Conservation (phyloP, 2,113 vertebrate genomes). For the Oreochromis niloticus region DNA sequence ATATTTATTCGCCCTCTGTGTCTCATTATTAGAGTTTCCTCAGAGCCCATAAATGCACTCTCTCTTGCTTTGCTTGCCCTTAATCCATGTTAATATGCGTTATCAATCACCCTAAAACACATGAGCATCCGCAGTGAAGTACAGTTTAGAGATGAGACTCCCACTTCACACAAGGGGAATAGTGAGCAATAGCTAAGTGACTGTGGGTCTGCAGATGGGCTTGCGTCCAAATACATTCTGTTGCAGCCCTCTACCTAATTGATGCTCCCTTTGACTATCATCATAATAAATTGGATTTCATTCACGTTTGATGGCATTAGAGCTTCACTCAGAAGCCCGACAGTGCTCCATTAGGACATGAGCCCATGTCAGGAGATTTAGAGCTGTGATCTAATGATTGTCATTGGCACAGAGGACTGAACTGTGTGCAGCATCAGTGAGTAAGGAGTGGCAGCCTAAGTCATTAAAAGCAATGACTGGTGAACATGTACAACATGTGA, state of each 20-base stretch:
- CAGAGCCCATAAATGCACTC: neutral
- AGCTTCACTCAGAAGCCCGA: constrained; percentile 9
- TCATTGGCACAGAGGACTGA: neutral
- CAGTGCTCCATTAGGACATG: constrained; percentile 3
- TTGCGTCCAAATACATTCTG: constrained; percentile 11
- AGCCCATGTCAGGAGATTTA: constrained; percentile 11
- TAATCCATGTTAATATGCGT: constrained; percentile 17
- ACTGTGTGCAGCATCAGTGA: neutral
- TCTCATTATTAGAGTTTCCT: constrained; percentile 1
- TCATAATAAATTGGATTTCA: constrained; percentile 44
- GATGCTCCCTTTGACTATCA: constrained; percentile 35
- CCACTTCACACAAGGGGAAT: neutral
- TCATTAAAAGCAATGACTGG: neutral
- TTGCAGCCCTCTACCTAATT: constrained; percentile 5
- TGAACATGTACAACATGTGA: neutral
- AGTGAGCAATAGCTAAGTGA: neutral
- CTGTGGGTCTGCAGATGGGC: constrained; percentile 6
- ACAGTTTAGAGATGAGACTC: constrained; percentile 2
- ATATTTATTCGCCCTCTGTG: neutral
- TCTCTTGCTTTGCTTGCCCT: neutral
- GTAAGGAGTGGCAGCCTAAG: neutral
- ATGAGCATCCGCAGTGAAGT: neutral
- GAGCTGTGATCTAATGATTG: constrained; percentile 8
- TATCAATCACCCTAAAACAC: constrained; percentile 40
- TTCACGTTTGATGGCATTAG: constrained; percentile 37